Evolutionary conservation across 2,113 vertebrate genomes (phyloP).

Genomic region (Corythornis cristatus): DNA sequence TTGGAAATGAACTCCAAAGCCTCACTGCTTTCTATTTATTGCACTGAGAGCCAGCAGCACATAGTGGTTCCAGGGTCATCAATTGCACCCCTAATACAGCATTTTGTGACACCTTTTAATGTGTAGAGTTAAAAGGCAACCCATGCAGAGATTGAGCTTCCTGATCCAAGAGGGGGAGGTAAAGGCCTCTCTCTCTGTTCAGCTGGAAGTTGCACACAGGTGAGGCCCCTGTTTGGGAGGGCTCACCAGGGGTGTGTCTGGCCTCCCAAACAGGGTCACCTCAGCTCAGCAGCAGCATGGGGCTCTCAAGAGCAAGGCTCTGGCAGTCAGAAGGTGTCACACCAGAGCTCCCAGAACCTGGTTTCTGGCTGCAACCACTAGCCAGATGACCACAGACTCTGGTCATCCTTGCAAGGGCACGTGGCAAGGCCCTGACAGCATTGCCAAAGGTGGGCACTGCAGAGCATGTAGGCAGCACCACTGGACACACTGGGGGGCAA

Average conservation of each 20-base stretch:
- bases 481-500: rapidly evolving
- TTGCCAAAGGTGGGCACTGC: neutral
- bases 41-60: neutral
- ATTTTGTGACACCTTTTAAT: neutral
- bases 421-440: rapidly evolving
- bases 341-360: neutral
- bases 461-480: rapidly evolving
- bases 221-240: neutral
- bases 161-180: neutral
- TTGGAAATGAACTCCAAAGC: slow-evolving; percentile 9
- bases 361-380: neutral
- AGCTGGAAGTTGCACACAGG: neutral
- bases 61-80: neutral
- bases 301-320: neutral
- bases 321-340: neutral
- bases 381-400: neutral
- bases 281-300: neutral
- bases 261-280: neutral
- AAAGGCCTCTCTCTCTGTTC: neutral
- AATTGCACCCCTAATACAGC: neutral
- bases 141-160: rapidly evolving
- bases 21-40: neutral
- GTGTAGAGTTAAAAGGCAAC: neutral
- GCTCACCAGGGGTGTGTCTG: rapidly evolving
- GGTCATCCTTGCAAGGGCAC: neutral